Conservation (phyloP, 2,113 vertebrate species). For the Scomber scombrus region DNA sequence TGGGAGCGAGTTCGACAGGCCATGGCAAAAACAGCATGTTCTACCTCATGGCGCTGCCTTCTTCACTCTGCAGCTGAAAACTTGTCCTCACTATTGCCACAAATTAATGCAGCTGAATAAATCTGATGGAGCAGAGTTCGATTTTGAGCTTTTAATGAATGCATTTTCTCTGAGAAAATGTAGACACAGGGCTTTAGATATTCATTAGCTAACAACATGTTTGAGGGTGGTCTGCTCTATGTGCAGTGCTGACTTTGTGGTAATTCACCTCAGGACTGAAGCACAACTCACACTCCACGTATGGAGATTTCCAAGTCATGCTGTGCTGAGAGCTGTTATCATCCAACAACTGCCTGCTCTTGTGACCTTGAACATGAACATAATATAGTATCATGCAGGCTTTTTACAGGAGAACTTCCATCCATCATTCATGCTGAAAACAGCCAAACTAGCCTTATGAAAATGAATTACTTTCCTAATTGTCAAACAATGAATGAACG, state of each 20-base stretch:
- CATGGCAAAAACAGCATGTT: conserved; percentile 41
- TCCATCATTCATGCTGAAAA: not conserved
- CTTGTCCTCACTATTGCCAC: not conserved
- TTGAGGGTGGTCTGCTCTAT: conserved; percentile 1
- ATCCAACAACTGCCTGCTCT: conserved; percentile 15
- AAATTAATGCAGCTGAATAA: conserved; percentile 36
- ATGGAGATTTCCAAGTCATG: conserved; percentile 28
- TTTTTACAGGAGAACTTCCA: not conserved
- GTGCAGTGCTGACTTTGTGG: conserved; percentile 11
- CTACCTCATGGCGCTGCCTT: conserved; percentile 47
- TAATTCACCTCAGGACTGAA: conserved; percentile 18
- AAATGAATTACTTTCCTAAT: conserved; percentile 17
- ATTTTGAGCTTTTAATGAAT: conserved; percentile 1
- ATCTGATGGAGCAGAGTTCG: conserved; percentile 21
- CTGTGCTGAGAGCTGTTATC: conserved; percentile 24
- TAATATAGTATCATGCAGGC: not conserved
- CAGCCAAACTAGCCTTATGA: not conserved
- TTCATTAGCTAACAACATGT: conserved; percentile 5
- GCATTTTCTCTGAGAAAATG: not conserved
- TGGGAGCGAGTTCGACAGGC: conserved; percentile 54
- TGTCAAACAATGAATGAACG: conserved; percentile 32
- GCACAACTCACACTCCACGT: conserved; percentile 11
- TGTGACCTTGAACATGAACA: conserved; percentile 34
- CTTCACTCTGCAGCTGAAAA: conserved; percentile 16
- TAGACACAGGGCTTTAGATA: not conserved